A percentile compares a stretch with the other conserved stretches of the same genome.
These are phyloP conservation scores for Oeneis ivallda DNA, from an alignment of 2,888 invertebrate species.

Conservation along the genomic window DNA sequence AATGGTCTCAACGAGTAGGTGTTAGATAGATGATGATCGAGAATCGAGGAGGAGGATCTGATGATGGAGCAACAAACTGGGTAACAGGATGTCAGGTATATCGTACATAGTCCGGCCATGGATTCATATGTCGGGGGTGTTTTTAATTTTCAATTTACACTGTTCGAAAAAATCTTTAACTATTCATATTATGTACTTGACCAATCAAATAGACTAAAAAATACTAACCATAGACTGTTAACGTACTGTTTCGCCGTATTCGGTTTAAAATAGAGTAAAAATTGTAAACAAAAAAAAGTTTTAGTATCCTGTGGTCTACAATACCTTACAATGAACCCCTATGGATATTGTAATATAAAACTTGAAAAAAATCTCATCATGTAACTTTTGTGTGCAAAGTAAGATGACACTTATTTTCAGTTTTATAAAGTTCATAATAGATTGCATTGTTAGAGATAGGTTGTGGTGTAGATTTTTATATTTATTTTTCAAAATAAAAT, in stretches of 20 bases:
- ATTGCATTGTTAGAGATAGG: not conserved
- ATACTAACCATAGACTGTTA: not conserved
- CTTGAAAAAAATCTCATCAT: slow-evolving; percentile 5
- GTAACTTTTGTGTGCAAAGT: not conserved
- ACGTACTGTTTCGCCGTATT: not conserved
- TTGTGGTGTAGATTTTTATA: not conserved
- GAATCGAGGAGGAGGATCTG: too few relatives aligned
- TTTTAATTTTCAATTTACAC: too few relatives aligned
- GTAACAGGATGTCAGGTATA: too few relatives aligned
- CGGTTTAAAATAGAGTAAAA: not conserved
- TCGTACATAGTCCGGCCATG: too few relatives aligned
- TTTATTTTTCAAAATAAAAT: too few relatives aligned
- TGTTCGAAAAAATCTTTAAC: too few relatives aligned
- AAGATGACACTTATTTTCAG: not conserved
- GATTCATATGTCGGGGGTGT: too few relatives aligned
- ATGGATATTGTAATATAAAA: slow-evolving; percentile 4
- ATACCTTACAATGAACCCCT: slow-evolving; percentile 7
- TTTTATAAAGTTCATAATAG: not conserved
- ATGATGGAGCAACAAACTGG: too few relatives aligned
- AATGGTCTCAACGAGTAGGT: too few relatives aligned
- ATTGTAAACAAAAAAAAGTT: not conserved
- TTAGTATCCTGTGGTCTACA: slow-evolving; percentile 15
- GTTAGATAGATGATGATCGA: too few relatives aligned
- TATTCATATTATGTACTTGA: too few relatives aligned
- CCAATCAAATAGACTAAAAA: not conserved